Evolutionary conservation across 2,888 invertebrate species (phyloP).

Genomic region (Mythimna lalbum): DNA sequence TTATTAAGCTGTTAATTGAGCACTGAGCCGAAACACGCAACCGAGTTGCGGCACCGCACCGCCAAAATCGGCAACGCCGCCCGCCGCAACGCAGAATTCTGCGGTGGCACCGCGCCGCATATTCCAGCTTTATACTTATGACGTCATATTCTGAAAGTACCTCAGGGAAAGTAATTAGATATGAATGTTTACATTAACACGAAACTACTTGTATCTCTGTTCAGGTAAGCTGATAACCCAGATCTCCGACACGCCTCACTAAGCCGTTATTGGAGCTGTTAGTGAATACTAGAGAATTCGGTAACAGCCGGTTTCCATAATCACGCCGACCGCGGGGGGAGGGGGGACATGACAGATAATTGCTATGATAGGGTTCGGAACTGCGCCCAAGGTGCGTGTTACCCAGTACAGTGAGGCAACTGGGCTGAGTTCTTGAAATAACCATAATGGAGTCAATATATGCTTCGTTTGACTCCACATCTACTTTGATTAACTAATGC

Average conservation of each 20-base stretch:
- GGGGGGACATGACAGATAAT: constrained; percentile 22
- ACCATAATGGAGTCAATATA: too few relatives aligned
- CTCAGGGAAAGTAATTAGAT: background rate
- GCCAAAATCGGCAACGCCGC: too few relatives aligned
- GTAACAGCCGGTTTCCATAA: constrained; percentile 15
- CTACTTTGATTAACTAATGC: background rate
- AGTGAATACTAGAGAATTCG: constrained; percentile 25
- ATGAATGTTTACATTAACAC: background rate
- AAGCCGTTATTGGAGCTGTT: constrained; percentile 25
- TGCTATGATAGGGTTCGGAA: constrained; percentile 35
- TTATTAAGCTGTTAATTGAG: too few relatives aligned
- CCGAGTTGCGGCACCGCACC: too few relatives aligned
- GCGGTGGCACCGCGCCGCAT: too few relatives aligned
- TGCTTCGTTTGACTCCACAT: background rate
- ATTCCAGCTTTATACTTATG: too few relatives aligned
- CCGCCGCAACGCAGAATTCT: too few relatives aligned
- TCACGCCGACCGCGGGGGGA: background rate
- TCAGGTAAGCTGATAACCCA: background rate
- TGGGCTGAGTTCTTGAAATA: background rate
- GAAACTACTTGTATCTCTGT: background rate
- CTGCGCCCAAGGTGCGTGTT: background rate
- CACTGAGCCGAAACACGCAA: too few relatives aligned
- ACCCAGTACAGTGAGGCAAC: constrained; percentile 16
- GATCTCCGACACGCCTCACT: background rate
- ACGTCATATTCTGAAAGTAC: background rate